Evolutionary conservation across 92 coral and sea anemone species (phyloP).

Genomic region (Epizoanthus stellaris): DNA sequence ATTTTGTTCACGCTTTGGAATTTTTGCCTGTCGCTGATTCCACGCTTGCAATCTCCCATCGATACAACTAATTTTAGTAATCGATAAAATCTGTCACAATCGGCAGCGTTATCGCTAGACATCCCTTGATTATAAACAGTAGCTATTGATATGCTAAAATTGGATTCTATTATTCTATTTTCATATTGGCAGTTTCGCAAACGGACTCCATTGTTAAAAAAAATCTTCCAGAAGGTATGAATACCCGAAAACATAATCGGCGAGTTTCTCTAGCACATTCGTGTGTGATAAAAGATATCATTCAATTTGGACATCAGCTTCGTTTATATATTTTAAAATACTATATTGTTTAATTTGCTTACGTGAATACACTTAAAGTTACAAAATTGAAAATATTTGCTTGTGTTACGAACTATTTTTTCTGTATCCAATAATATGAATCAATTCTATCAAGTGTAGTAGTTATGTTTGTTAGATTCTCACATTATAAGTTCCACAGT

Average conservation of each 20-base stretch:
- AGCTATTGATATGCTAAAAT: slow-evolving; percentile 14
- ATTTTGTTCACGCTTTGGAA: background rate
- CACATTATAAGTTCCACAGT: no score
- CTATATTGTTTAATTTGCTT: no score
- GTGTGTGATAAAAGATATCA: no score
- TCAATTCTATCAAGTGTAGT: no score
- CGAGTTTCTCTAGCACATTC: background rate
- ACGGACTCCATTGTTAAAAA: background rate
- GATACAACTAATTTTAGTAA: background rate
- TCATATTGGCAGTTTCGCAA: background rate
- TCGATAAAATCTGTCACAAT: background rate
- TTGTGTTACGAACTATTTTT: background rate
- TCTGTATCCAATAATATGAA: no score
- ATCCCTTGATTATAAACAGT: background rate
- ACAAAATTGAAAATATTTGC: background rate
- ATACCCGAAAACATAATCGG: background rate
- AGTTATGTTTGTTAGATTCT: no score
- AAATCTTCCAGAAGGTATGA: background rate
- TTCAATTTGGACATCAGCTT: no score
- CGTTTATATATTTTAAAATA: no score
- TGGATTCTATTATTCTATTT: background rate
- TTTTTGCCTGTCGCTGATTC: no score
- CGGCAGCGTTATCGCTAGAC: background rate
- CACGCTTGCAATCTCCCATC: background rate
- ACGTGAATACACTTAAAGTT: no score